phyloP scores from a whole-genome alignment of 2,888 invertebrate species.

The Orgyia antiqua region DNA sequence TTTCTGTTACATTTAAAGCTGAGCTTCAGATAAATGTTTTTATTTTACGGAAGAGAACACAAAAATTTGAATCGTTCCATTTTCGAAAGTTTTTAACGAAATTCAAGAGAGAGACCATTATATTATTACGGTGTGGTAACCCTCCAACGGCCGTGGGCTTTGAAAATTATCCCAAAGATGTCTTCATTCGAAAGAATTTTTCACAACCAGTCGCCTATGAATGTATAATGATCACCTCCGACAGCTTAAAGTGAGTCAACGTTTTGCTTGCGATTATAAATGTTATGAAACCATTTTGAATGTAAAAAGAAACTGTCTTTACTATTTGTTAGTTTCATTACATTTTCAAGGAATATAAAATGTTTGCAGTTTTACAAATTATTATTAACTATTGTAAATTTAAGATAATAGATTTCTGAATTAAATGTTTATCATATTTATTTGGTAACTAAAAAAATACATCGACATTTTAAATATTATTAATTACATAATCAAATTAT shows the following conservation, averaged over 20 bases:
- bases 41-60: background rate
- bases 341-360: too few species aligned
- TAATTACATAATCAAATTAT: too few species aligned
- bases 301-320: constrained; percentile 11
- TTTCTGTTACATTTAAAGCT: too few species aligned
- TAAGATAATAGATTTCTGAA: too few species aligned
- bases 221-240: constrained; percentile 63
- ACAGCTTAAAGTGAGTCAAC: constrained; percentile 20
- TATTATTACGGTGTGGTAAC: constrained; percentile 66
- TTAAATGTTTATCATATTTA: too few species aligned
- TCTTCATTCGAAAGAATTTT: constrained; percentile 53
- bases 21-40: background rate
- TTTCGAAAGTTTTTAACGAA: constrained; percentile 22
- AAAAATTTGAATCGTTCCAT: background rate
- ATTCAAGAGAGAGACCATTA: constrained; percentile 54
- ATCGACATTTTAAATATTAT: too few species aligned
- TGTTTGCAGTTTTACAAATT: too few species aligned
- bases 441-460: too few species aligned
- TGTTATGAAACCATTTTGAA: constrained; percentile 7
- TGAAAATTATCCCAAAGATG: constrained; percentile 50
- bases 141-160: constrained; percentile 49
- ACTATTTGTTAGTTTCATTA: background rate
- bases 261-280: constrained; percentile 20
- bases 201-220: constrained; percentile 63
- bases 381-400: too few species aligned